Conservation (phyloP, 2,888 invertebrate genomes). For the Slavum lentiscoides region DNA sequence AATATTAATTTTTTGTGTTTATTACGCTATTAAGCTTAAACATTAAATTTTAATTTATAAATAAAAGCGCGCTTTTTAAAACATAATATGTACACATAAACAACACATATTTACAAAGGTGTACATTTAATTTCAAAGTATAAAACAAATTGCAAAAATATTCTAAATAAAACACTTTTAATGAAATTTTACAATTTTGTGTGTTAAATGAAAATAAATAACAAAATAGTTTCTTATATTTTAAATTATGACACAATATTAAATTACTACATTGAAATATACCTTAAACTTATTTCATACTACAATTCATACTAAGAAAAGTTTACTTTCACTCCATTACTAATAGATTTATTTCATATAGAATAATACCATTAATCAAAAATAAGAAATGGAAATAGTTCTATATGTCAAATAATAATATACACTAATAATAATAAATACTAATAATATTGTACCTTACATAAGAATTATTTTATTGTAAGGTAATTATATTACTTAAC, state of each 20-base stretch:
- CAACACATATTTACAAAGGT: not conserved
- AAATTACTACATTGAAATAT: conserved; percentile 32
- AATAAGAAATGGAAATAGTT: conserved; percentile 43
- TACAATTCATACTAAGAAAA: conserved; percentile 30
- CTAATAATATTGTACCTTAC: conserved; percentile 42
- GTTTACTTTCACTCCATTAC: conserved; percentile 45
- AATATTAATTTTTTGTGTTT: too few species aligned
- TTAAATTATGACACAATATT: conserved; percentile 49
- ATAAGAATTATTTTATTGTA: conserved; percentile 27
- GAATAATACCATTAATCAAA: conserved; percentile 44
- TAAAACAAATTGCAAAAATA: not conserved
- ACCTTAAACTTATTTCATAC: conserved; percentile 31
- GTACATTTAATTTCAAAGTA: not conserved
- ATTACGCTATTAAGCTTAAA: too few species aligned
- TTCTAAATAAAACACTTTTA: not conserved
- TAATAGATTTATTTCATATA: conserved; percentile 35
- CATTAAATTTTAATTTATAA: too few species aligned
- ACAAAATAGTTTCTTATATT: conserved; percentile 31
- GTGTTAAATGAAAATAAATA: conserved; percentile 26
- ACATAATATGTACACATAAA: not conserved
- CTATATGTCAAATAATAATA: conserved; percentile 42
- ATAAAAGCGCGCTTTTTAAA: too few species aligned
- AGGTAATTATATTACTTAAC: conserved; percentile 41
- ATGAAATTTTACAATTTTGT: conserved; percentile 10
- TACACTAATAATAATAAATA: conserved; percentile 45